A percentile compares a stretch with the other conserved stretches of the same genome.
These are phyloP conservation scores for Penaeus indicus DNA, from an alignment of 1,140 invertebrate species.

Conservation along the genomic window DNA sequence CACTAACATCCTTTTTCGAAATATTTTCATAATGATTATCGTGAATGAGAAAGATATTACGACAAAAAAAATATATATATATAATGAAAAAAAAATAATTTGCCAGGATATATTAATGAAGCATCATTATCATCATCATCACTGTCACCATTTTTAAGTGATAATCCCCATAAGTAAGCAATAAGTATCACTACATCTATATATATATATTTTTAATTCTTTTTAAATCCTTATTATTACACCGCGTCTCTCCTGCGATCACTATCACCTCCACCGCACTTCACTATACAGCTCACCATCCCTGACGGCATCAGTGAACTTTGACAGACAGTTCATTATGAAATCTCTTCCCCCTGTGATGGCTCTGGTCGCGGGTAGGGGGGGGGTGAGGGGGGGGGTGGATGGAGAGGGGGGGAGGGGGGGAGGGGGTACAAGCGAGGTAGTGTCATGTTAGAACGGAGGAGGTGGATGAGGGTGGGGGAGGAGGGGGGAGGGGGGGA, in stretches of 20 bases:
- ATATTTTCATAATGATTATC: no score
- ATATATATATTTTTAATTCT: not conserved
- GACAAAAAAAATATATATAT: no score
- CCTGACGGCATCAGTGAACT: not conserved
- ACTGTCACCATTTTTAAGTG: no score
- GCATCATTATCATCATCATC: no score
- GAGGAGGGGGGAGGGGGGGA: not conserved
- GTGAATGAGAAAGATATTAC: no score
- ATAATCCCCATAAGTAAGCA: no score
- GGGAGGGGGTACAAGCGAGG: not conserved
- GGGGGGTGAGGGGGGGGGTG: no score
- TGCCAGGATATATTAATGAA: no score
- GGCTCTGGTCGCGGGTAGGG: not conserved
- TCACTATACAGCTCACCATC: not conserved
- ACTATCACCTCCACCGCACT: not conserved
- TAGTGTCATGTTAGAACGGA: not conserved
- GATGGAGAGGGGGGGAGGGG: not conserved
- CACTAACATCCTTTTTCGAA: no score
- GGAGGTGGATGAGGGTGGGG: no score
- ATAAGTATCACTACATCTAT: no score
- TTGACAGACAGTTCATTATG: slow-evolving; percentile 46
- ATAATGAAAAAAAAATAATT: no score
- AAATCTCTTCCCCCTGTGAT: slow-evolving; percentile 37
- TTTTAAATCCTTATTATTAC: not conserved
- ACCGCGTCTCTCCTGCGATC: not conserved